Evolutionary conservation across 2,797 vertebrate species (phyloP).

Genomic region (Schizopygopsis malacanthus): DNA sequence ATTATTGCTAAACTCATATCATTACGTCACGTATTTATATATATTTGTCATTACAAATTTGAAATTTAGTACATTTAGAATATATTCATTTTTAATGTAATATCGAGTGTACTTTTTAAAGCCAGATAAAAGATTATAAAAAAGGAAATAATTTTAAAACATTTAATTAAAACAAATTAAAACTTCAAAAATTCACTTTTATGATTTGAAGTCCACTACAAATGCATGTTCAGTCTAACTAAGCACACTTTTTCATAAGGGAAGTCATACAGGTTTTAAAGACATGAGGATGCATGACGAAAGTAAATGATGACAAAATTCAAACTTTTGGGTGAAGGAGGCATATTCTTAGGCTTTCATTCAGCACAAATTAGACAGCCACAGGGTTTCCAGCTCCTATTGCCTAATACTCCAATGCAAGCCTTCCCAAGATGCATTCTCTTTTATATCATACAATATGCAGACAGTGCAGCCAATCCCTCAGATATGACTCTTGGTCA

Average conservation of each 20-base stretch:
- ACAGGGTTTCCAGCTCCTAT: background rate
- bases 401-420: conserved; percentile 23
- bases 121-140: background rate
- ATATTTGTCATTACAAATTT: background rate
- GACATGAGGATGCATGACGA: background rate
- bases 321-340: background rate
- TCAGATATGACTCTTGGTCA: conserved; percentile 38
- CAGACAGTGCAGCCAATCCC: conserved; percentile 45
- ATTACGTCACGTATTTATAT: background rate
- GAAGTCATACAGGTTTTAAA: background rate
- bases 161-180: too few species aligned
- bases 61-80: background rate
- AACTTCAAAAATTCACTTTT: background rate
- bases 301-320: background rate
- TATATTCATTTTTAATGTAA: background rate
- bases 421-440: conserved; percentile 43
- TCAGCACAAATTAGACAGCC: background rate
- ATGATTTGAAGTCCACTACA: background rate
- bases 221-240: background rate
- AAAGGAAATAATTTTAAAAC: background rate
- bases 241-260: background rate
- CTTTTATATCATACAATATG: conserved; percentile 26
- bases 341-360: background rate
- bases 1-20: background rate
- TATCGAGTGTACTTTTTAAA: background rate